Conservation (phyloP, 2,113 vertebrate species). For the Diadophis punctatus region DNA sequence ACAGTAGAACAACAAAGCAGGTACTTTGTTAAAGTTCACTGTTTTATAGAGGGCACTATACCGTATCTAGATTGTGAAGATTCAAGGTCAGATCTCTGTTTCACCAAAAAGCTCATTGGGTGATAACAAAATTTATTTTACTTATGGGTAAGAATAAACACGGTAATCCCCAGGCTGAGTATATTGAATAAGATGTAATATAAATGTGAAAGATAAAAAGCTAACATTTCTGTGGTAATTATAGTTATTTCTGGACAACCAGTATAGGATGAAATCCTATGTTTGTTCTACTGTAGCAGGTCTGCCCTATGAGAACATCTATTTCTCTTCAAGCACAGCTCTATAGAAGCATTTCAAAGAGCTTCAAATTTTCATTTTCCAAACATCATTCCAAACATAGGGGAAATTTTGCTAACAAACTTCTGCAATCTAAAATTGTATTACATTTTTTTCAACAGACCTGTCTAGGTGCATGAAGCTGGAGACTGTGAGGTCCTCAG, state of each 20-base stretch:
- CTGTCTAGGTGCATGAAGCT: background rate
- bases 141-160: background rate
- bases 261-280: background rate
- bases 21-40: background rate
- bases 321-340: background rate
- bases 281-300: background rate
- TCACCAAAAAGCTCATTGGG: background rate
- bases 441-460: background rate
- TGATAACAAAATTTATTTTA: background rate
- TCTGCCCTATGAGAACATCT: background rate
- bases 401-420: background rate
- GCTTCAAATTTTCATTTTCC: background rate
- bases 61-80: background rate
- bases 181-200: background rate
- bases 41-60: background rate
- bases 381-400: background rate
- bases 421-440: background rate
- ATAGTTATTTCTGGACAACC: background rate
- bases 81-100: background rate
- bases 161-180: background rate
- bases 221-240: background rate
- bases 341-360: background rate
- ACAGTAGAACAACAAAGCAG: background rate
- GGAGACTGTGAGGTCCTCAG: background rate
- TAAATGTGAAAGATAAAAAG: background rate